Evolutionary conservation across 2,113 vertebrate genomes (phyloP).

Genomic region (Antigone vipio): DNA sequence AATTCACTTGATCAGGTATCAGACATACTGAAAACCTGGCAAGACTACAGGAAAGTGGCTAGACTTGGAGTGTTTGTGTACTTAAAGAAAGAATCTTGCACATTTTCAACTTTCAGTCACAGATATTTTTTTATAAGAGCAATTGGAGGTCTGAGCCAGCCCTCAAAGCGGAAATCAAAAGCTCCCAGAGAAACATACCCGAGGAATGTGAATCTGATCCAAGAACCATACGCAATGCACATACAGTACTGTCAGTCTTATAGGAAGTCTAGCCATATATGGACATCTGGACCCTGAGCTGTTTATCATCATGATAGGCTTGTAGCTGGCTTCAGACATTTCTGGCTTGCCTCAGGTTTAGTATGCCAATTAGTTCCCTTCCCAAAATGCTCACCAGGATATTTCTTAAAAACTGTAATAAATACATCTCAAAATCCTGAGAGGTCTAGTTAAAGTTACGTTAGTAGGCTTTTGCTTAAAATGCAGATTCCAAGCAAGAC

Average conservation of each 20-base stretch:
- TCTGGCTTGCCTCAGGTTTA: slow-evolving; percentile 53
- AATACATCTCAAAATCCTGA: slow-evolving; percentile 60
- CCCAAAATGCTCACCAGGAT: slow-evolving; percentile 48
- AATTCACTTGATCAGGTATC: slow-evolving; percentile 85
- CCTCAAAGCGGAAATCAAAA: slow-evolving; percentile 95
- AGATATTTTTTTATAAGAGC: slow-evolving; percentile 84
- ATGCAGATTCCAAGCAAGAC: slow-evolving; percentile 41
- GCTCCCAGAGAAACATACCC: slow-evolving; percentile 85
- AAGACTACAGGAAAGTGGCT: slow-evolving; percentile 89
- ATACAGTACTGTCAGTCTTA: slow-evolving; percentile 71
- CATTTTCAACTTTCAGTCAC: slow-evolving; percentile 84
- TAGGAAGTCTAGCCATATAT: slow-evolving; percentile 91
- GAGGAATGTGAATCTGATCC: slow-evolving; percentile 87
- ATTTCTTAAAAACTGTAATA: slow-evolving; percentile 58
- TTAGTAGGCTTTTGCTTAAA: slow-evolving; percentile 64
- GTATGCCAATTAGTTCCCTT: slow-evolving; percentile 50
- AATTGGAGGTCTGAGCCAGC: slow-evolving; percentile 83
- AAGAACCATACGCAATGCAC: slow-evolving; percentile 85
- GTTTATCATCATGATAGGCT: slow-evolving; percentile 60
- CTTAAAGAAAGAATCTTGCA: slow-evolving; percentile 88
- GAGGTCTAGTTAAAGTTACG: slow-evolving; percentile 42
- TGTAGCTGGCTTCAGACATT: slow-evolving; percentile 36
- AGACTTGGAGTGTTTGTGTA: slow-evolving; percentile 93
- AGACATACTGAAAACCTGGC: slow-evolving; percentile 82
- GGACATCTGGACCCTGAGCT: slow-evolving; percentile 77